These are phyloP conservation scores for Oscheius onirici DNA, from an alignment of 2,888 invertebrate species.

Conservation along the genomic window DNA sequence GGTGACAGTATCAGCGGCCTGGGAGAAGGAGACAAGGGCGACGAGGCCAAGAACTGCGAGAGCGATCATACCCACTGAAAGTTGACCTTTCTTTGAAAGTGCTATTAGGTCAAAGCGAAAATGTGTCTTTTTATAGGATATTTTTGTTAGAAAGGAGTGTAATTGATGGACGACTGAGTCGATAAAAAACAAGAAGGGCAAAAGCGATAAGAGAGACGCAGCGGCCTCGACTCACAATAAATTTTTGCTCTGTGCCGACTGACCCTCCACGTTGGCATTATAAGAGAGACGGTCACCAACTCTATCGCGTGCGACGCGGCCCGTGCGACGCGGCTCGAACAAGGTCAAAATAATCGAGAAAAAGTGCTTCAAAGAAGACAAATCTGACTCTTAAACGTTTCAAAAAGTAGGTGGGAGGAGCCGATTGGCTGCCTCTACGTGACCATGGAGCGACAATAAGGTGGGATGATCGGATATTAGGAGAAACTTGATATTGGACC, in stretches of 20 bases:
- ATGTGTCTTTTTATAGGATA: background rate
- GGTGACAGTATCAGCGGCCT: conserved; percentile 47
- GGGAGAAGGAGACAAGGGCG: conserved; percentile 33
- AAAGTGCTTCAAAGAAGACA: background rate
- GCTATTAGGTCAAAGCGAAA: conserved; percentile 1
- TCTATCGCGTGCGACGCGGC: conserved; percentile 16
- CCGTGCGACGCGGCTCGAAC: conserved; percentile 29
- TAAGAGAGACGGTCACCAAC: conserved; percentile 10
- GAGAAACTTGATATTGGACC: no score
- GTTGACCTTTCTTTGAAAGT: background rate
- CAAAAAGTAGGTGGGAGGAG: no score
- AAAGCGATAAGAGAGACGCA: conserved; percentile 12
- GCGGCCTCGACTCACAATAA: conserved; percentile 27
- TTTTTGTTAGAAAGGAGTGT: background rate
- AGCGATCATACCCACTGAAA: conserved; percentile 38
- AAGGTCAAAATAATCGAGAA: conserved; percentile 2
- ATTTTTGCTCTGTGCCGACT: conserved; percentile 29
- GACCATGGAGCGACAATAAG: no score
- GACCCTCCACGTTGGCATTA: conserved; percentile 37
- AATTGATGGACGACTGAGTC: background rate
- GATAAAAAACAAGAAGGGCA: conserved; percentile 14
- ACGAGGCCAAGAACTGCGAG: conserved; percentile 32
- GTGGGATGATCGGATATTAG: no score
- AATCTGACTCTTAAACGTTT: background rate
- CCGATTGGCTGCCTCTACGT: no score